Base-by-base conservation (phyloP, 2,888 invertebrate genomes). In the Microplitis deprimator region DNA sequence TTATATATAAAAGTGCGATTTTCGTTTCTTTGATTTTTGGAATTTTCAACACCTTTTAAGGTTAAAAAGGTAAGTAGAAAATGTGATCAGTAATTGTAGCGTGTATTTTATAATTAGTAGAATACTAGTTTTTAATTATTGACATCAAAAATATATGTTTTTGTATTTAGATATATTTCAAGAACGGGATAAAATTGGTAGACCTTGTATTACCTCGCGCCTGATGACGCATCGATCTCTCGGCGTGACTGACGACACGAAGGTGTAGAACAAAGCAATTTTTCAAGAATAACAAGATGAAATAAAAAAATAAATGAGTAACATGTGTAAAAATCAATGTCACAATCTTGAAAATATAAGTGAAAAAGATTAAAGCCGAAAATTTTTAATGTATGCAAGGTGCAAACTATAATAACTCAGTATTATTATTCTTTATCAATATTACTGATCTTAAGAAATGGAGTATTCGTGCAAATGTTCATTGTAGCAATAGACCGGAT, bases 151-250 rank as follows among this genome's bases (percentile, higher is more conserved):
- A 39, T 68, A 39, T 40, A 68, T 67, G 2, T 62, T 13, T 68
- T 17, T 17, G 20, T 29, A 20, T 41, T 10, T 17, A 16, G 50
- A 41, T 6, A 60, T 70, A 29, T 62, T 17, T 62, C 62, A n/a
- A 17, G 3, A 70, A 60, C 8, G 29, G 29, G 29, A 70, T 50
- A 59, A 69, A 39, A n/a, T 39, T n/a, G 20, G n/a, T 17, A 59
- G 29, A 59, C 59, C 59, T 17, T 60, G 38, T 29, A n/a, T 70
- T 70, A 29, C 38, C 68, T 20, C 29, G 70, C 59, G 60, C 71
- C 71, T 79, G 83, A 81, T 83, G 83, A 83, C 83, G 81, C 82
- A 84, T 84, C 84, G 84, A 84, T 83, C 84, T 81, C 80, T 79
- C 75, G 75, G 70, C 75, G 73, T 78, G 80, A 79, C 78, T 79